Base-by-base conservation (phyloP, 2,113 vertebrate species). In the Megaceryle maxima region DNA sequence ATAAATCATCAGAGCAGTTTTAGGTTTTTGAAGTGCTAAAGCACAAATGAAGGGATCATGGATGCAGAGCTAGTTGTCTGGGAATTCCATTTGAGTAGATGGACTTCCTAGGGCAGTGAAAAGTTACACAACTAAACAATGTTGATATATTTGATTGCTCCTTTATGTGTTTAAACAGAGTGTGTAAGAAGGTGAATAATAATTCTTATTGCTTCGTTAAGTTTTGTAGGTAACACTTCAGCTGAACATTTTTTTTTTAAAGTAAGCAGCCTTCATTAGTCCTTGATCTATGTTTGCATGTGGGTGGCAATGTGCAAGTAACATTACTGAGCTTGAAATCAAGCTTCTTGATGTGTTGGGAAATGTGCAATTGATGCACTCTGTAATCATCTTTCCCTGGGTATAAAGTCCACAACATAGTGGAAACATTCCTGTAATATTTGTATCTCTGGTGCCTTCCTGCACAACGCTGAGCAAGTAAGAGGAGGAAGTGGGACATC, bases 1-100 rank as follows among this genome's bases (percentile, higher is more conserved):
- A 70, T 92, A 90, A 88, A 74, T 74, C 15, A 83, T 76, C 76
- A 87, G 86, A 94, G 64, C 33, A 46, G 4, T 90, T 88, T 75
- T 55, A 56, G 46, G 41, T 88, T 94, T 95, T 94, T 87, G 80
- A 92, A 90, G 83, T 70, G 51, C 55, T 81, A 56, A 88, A 81
- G 35, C 44, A 78, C 20, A 78, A 78, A 78, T 63, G 51, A 84
- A 91, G 14, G 37, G 13, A 68, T 75, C 20, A 33, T 35, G 43
- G 56, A 64, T 51, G 56, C 39, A 75, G 33, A 82, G 2, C 43
- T 60, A 78, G 24, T 10, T 87, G 48, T 46, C 74, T 92, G 66
- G 26, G 31, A 87, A 57, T 75, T 89, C 56, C 10, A 84, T 92
- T 72, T 84, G 39, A 74, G 59, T n/a, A 80, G 50, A 53, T 1